Percentiles rank a stretch among this genome's conserved stretches.
These are phyloP conservation scores for Phyllostomus discolor DNA, from an alignment of 2,113 vertebrate species.

Conservation along the genomic window DNA sequence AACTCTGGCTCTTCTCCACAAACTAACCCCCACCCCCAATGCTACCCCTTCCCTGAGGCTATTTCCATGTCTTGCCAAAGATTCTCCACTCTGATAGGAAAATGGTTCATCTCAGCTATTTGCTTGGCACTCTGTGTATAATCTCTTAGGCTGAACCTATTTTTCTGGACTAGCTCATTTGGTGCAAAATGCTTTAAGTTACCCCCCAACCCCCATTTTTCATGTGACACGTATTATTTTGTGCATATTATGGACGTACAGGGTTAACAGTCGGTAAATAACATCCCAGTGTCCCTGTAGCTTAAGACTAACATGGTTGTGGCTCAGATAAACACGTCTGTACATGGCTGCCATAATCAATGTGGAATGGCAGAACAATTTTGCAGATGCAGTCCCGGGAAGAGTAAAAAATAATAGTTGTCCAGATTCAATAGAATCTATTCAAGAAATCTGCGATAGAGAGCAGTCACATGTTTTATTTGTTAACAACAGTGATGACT, in stretches of 20 bases:
- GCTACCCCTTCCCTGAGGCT: neutral
- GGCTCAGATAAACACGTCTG: slow-evolving; percentile 74
- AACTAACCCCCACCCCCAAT: neutral
- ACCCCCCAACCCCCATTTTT: neutral
- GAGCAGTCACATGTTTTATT: slow-evolving; percentile 65
- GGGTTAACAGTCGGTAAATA: slow-evolving; percentile 55
- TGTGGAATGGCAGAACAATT: slow-evolving; percentile 77
- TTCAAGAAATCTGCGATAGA: slow-evolving; percentile 62
- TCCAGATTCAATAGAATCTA: slow-evolving; percentile 66
- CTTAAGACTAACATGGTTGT: slow-evolving; percentile 65
- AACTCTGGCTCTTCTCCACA: slow-evolving; percentile 45
- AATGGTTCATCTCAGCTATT: slow-evolving; percentile 36
- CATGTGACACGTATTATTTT: neutral
- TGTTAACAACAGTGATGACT: slow-evolving; percentile 72
- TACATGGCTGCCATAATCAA: slow-evolving; percentile 76
- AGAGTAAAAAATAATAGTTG: slow-evolving; percentile 35
- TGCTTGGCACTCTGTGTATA: neutral
- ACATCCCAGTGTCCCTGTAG: slow-evolving; percentile 57
- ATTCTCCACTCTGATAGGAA: slow-evolving; percentile 39
- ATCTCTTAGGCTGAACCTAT: slow-evolving; percentile 12
- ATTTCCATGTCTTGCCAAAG: neutral
- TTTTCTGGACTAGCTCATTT: slow-evolving; percentile 35
- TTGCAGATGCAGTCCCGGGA: slow-evolving; percentile 62
- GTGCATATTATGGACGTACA: slow-evolving; percentile 7
- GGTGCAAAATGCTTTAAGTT: slow-evolving; percentile 4